phyloP scores from a whole-genome alignment of 37 sponge, comb jelly and placozoan species.

The Haliclona indistincta region DNA sequence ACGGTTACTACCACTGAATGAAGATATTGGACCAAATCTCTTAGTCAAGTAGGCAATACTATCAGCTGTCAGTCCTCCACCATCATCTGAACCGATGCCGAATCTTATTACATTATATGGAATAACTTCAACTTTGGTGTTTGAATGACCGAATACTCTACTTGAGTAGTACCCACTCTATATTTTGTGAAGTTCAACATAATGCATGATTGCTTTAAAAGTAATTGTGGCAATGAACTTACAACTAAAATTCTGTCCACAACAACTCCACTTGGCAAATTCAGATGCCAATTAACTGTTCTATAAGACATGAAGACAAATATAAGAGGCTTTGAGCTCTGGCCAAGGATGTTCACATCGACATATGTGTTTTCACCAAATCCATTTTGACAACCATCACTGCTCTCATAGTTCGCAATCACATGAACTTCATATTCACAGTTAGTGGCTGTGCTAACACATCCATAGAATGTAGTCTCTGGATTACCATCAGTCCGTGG shows the following conservation, averaged over 20 bases:
- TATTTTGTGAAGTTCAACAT: too few relatives aligned
- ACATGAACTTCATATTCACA: too few relatives aligned
- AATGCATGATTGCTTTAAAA: too few relatives aligned
- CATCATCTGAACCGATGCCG: slow-evolving; percentile 7
- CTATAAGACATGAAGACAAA: slow-evolving; percentile 24
- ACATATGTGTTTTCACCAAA: not conserved
- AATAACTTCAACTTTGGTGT: too few relatives aligned
- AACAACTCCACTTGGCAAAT: not conserved
- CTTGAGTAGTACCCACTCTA: not conserved
- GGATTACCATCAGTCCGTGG: too few relatives aligned
- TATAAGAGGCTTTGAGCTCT: too few relatives aligned
- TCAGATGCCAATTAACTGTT: slow-evolving; percentile 12
- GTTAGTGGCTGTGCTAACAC: too few relatives aligned
- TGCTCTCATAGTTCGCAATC: slow-evolving; percentile 21
- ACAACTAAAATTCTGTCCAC: slow-evolving; percentile 16
- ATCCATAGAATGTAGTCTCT: not conserved
- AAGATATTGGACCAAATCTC: too few relatives aligned
- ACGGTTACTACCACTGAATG: too few relatives aligned
- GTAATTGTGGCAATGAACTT: too few relatives aligned
- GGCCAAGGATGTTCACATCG: not conserved
- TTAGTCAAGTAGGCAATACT: not conserved
- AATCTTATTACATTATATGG: not conserved
- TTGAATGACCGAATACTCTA: not conserved
- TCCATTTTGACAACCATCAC: not conserved
- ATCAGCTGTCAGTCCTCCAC: slow-evolving; percentile 6